A percentile compares a stretch with the other conserved stretches of the same genome.
Conservation (phyloP, 1,140 invertebrate genomes). For the Helicorthomorpha holstii region DNA sequence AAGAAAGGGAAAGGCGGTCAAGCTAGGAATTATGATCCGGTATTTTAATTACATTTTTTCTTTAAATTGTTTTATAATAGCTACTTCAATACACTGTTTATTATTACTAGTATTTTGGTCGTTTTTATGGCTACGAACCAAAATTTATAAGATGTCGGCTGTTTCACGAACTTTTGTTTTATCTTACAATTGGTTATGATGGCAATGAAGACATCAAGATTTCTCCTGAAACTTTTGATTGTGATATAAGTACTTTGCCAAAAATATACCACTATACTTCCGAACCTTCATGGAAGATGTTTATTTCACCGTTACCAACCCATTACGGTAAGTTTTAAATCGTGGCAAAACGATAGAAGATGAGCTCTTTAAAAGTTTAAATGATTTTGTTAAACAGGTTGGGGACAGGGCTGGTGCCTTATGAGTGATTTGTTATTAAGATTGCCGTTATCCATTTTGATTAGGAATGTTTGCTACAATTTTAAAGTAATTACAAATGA, state of each 20-base stretch:
- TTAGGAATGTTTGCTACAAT: slow-evolving; percentile 43
- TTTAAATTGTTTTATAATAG: neutral
- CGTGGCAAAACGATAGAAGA: slow-evolving; percentile 1
- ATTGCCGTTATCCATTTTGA: slow-evolving; percentile 51
- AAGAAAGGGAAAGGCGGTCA: neutral
- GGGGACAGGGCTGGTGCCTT: slow-evolving; percentile 50
- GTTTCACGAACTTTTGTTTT: slow-evolving; percentile 49
- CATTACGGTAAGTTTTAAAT: slow-evolving; percentile 30
- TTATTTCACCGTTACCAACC: slow-evolving; percentile 43
- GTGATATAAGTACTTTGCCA: slow-evolving; percentile 12
- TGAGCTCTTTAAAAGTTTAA: neutral
- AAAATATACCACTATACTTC: slow-evolving; percentile 23
- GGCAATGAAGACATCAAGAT: slow-evolving; percentile 22
- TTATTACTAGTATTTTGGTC: slow-evolving; percentile 13
- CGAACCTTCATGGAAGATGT: slow-evolving; percentile 46
- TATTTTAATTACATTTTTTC: neutral
- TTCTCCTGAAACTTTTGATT: slow-evolving; percentile 18
- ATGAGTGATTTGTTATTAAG: slow-evolving; percentile 50
- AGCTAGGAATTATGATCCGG: neutral
- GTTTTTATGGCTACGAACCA: slow-evolving; percentile 35
- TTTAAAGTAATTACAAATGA: slow-evolving; percentile 32
- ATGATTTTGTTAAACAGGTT: slow-evolving; percentile 22
- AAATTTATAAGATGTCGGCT: slow-evolving; percentile 48
- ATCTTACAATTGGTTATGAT: slow-evolving; percentile 42
- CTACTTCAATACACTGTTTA: slow-evolving; percentile 5